Evolutionary conservation across 2,797 vertebrate species (phyloP), one percentile per base, ranked within the genome.

Genomic region (Alosa sapidissima): DNA sequence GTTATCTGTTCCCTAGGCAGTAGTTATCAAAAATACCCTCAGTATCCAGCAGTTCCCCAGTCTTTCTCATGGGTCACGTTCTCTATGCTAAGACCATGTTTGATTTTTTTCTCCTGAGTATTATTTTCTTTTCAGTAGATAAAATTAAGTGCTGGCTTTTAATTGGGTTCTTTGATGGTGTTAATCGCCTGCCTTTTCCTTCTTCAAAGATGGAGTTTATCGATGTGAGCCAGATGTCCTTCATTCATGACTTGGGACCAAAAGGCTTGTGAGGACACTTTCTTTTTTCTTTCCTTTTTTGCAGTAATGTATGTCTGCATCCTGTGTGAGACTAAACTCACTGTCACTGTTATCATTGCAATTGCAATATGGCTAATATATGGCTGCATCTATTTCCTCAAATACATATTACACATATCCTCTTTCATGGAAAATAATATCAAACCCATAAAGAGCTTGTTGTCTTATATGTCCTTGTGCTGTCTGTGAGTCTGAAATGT

Each of bases 241-340:
- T 99, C 92, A 97, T 99, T 93, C 97, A 96, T 0, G 98, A 99
- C 87, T 92, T 99, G 93, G 98, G 98, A 91, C 98, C 98, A 0
- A 99, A 99, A 94, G 98, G 98, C 96, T 96, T 99, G 98, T 99
- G 92, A 98, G 98, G 91, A 91, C 14, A 62, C 41, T 55, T 9
- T 81, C 19, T 81, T 82, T 65, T 83, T 84, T 21, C 11, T 81
- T 41, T 75, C 55, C 85, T 52, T 41, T 16, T 75, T 33, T 82
- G 52, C n/a, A 78, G 72, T 19, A 2, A 78, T 47, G 41, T 47
- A 5, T 78, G 36, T 47, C 41, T 47, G 72, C 72, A 78, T 47
- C 36, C 68, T 19, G 65, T 68, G 65, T 36, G 33, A 13, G 33
- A 72, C 10, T 72, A 41, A 72, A 72, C 5, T 41, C 68, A 72